Percentiles rank a stretch among this genome's conserved stretches.
Conservation (phyloP, 2,113 vertebrate species). For the Nothoprocta pentlandii region DNA sequence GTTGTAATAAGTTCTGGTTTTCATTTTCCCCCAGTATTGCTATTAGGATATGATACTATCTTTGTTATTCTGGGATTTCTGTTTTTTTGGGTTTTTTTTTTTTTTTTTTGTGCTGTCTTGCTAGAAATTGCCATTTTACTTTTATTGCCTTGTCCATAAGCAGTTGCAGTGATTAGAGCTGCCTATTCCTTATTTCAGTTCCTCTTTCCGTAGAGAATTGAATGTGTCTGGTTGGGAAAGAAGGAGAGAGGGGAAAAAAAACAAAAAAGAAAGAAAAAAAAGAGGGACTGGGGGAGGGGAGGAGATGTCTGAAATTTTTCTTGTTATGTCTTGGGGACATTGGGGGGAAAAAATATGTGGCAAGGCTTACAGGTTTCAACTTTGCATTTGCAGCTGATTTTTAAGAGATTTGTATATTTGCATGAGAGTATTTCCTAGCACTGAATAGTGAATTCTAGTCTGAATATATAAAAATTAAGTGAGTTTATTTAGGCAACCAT, state of each 20-base stretch:
- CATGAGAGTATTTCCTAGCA: neutral
- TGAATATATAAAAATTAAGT: neutral
- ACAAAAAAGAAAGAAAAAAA: too few relatives aligned
- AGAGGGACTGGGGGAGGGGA: neutral
- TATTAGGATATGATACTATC: neutral
- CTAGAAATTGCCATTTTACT: neutral
- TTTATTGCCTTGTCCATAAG: neutral
- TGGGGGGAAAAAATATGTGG: neutral
- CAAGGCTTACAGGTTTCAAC: neutral
- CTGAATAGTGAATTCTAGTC: neutral
- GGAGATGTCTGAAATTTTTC: neutral
- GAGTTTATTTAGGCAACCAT: neutral
- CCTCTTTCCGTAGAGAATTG: neutral
- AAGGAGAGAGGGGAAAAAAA: too few relatives aligned
- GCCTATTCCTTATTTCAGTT: too few relatives aligned
- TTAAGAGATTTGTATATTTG: too few relatives aligned
- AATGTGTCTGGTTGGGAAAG: neutral
- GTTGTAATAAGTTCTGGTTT: neutral
- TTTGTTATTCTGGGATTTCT: neutral
- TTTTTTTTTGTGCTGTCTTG: neutral
- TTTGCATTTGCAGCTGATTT: neutral
- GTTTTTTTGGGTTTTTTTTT: neutral
- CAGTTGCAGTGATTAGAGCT: neutral
- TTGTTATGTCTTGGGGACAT: neutral
- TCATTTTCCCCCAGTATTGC: neutral